Percentiles rank a stretch among this genome's conserved stretches.
phyloP scores from a whole-genome alignment of 2,888 invertebrate genomes.

The Sympetrum striolatum region DNA sequence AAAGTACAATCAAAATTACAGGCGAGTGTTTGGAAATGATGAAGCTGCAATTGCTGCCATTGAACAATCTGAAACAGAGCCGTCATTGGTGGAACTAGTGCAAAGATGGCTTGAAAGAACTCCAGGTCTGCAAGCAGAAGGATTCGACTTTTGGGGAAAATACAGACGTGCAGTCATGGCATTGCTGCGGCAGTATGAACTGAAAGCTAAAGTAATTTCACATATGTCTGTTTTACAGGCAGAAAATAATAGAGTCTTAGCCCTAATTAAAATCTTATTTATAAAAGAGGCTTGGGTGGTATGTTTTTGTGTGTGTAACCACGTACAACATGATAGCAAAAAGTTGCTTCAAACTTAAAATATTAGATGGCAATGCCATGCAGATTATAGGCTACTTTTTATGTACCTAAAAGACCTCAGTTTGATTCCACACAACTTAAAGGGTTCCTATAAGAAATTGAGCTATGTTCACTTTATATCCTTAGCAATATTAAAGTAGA shows the following conservation, averaged over 20 bases:
- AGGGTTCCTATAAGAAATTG: too few species aligned
- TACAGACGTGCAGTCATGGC: constrained; percentile 77
- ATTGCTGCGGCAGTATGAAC: constrained; percentile 74
- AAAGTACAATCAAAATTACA: constrained; percentile 92
- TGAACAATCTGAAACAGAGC: constrained; percentile 78
- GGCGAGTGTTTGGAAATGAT: constrained; percentile 82
- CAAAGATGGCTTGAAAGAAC: constrained; percentile 94
- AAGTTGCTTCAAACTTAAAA: too few species aligned
- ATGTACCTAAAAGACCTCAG: too few species aligned
- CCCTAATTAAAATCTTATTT: too few species aligned
- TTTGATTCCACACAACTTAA: too few species aligned
- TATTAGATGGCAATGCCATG: too few species aligned
- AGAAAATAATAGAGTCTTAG: constrained; percentile 48
- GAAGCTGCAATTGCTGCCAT: constrained; percentile 66
- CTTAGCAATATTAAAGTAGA: too few species aligned
- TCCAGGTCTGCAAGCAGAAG: constrained; percentile 83
- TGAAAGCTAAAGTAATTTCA: constrained; percentile 66
- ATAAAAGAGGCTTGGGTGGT: too few species aligned
- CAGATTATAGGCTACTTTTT: too few species aligned
- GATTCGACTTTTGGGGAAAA: constrained; percentile 95
- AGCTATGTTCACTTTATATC: too few species aligned
- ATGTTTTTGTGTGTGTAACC: too few species aligned
- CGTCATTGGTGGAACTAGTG: constrained; percentile 84
- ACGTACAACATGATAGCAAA: too few species aligned
- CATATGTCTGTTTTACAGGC: constrained; percentile 49